phyloP scores from a whole-genome alignment of 2,113 vertebrate species.

The Pterocles orientalis region DNA sequence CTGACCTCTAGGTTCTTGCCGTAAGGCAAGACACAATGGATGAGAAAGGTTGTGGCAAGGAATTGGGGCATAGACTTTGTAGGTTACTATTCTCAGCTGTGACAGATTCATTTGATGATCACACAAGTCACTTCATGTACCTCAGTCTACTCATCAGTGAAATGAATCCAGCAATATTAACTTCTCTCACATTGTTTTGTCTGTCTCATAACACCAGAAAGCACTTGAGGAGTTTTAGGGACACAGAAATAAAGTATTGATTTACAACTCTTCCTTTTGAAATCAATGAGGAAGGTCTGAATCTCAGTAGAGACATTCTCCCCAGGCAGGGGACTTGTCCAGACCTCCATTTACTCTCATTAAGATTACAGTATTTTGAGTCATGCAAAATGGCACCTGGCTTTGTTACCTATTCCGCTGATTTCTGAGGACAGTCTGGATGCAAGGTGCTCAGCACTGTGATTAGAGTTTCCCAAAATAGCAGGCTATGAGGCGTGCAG shows the following conservation, averaged over 20 bases:
- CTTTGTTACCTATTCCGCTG: not conserved
- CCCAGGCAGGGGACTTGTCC: not conserved
- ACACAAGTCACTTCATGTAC: not conserved
- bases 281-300: not conserved
- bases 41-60: not conserved
- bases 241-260: not conserved
- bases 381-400: not conserved
- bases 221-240: not conserved
- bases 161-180: not conserved
- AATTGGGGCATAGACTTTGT: not conserved
- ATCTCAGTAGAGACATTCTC: not conserved
- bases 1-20: not conserved
- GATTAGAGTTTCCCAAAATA: not conserved
- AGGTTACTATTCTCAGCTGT: not conserved
- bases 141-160: not conserved
- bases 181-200: not conserved
- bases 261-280: not conserved
- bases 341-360: not conserved
- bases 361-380: not conserved
- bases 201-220: not conserved
- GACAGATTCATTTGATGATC: not conserved
- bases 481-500: not conserved
- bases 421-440: not conserved
- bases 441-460: not conserved
- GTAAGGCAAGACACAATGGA: accelerated